These are phyloP conservation scores for Hirtodrosophila duncani DNA, from an alignment of 2,888 invertebrate species.

Conservation along the genomic window DNA sequence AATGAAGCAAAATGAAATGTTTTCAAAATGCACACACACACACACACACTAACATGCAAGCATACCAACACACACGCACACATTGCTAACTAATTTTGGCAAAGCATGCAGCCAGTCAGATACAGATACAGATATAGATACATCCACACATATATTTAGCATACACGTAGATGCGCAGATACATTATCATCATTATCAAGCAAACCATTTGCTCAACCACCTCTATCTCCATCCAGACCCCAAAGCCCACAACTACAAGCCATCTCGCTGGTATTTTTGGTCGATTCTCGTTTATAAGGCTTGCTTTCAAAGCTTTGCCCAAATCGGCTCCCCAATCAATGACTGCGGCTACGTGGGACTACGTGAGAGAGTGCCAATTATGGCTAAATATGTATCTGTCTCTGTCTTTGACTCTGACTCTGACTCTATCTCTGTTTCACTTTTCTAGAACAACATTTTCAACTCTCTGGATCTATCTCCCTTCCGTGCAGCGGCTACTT, in stretches of 20 bases:
- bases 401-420: neutral
- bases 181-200: too few species aligned
- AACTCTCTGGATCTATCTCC: neutral
- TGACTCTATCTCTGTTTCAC: neutral
- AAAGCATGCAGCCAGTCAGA: too few species aligned
- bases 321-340: conserved; percentile 53
- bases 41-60: neutral
- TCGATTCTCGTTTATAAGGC: conserved; percentile 32
- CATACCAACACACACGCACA: neutral
- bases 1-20: too few species aligned
- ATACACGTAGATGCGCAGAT: too few species aligned
- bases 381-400: conserved; percentile 19
- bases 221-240: too few species aligned
- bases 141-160: too few species aligned
- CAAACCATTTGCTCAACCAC: too few species aligned
- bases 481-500: conserved; percentile 22
- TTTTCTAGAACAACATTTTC: too few species aligned
- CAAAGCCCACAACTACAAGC: too few species aligned
- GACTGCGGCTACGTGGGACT: conserved; percentile 36
- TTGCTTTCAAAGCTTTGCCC: too few species aligned
- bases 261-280: too few species aligned
- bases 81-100: too few species aligned
- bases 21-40: conserved; percentile 40
- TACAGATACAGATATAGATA: neutral
- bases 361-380: conserved; percentile 17